A percentile compares a stretch with the other conserved stretches of the same genome.
Evolutionary conservation across 2,888 invertebrate genomes (phyloP).

Genomic region (Hipparchia sbordonii): DNA sequence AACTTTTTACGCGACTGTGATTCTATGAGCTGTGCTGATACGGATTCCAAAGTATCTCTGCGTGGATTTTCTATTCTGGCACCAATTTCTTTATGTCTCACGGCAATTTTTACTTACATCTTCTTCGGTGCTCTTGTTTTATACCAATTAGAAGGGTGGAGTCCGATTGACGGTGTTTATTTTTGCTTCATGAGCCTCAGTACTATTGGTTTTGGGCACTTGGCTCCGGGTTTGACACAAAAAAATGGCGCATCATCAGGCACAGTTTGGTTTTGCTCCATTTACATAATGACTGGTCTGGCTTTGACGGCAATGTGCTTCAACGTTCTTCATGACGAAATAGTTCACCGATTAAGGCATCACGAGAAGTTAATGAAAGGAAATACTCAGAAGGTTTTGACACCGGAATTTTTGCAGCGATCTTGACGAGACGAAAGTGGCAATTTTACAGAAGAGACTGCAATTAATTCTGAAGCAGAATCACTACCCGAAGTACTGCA

Average conservation of each 20-base stretch:
- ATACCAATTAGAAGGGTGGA: constrained; percentile 96
- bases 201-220: constrained; percentile 95
- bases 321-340: constrained; percentile 88
- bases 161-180: constrained; percentile 94
- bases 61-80: constrained; percentile 91
- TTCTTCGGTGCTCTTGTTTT: constrained; percentile 95
- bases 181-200: constrained; percentile 98
- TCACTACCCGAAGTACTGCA: constrained; percentile 76
- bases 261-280: constrained; percentile 94
- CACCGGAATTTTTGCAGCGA: constrained; percentile 71
- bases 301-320: constrained; percentile 96
- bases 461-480: constrained; percentile 71
- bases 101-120: constrained; percentile 95
- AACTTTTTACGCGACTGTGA: constrained; percentile 78
- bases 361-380: constrained; percentile 72
- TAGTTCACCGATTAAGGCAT: constrained; percentile 90
- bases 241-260: constrained; percentile 80
- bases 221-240: constrained; percentile 87
- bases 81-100: constrained; percentile 93
- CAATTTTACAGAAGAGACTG: constrained; percentile 70
- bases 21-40: constrained; percentile 85
- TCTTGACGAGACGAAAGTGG: constrained; percentile 79
- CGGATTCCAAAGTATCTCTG: constrained; percentile 86
- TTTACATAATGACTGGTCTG: constrained; percentile 94
- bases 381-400: constrained; percentile 68